A percentile compares a stretch with the other conserved stretches of the same genome.
Evolutionary conservation across 2,888 invertebrate genomes (phyloP).

Genomic region (Acanthopleura granulata): DNA sequence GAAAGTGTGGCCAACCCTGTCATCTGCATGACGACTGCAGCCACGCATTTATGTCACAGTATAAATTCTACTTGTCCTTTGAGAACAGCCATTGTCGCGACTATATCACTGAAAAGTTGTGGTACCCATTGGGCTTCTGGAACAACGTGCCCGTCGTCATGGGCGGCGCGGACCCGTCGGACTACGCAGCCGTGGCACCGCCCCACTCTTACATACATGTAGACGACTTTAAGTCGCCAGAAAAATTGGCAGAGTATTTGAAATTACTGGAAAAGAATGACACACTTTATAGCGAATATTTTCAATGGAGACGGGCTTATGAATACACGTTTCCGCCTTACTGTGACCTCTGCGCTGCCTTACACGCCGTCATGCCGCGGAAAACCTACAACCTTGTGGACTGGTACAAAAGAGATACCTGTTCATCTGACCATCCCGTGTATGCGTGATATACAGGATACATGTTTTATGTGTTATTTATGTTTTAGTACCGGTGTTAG

Average conservation of each 20-base stretch:
- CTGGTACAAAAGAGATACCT: slow-evolving; percentile 2
- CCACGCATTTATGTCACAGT: slow-evolving; percentile 2
- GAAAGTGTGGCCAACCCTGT: slow-evolving; percentile 6
- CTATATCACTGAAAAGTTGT: slow-evolving; percentile 19
- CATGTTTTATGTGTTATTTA: too few relatives aligned
- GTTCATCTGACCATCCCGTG: background rate
- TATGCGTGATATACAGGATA: background rate
- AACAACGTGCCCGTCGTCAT: slow-evolving; percentile 11
- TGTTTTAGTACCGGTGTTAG: too few relatives aligned
- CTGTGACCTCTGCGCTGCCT: slow-evolving; percentile 5
- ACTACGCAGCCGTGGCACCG: slow-evolving; percentile 12
- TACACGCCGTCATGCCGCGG: background rate
- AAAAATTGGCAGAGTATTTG: slow-evolving; percentile 17
- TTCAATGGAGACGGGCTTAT: background rate
- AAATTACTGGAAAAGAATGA: background rate
- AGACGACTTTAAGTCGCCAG: background rate
- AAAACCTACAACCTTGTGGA: background rate
- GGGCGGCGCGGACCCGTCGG: background rate
- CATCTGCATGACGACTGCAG: background rate
- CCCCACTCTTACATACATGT: slow-evolving; percentile 2
- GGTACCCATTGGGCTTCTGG: slow-evolving; percentile 1
- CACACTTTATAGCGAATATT: slow-evolving; percentile 12
- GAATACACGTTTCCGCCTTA: slow-evolving; percentile 4
- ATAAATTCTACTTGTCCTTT: slow-evolving; percentile 9
- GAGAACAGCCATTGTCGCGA: slow-evolving; percentile 16